A percentile compares a stretch with the other conserved stretches of the same genome.
phyloP scores from a whole-genome alignment of 2,888 invertebrate genomes.

The Ypsolopha scabrella region DNA sequence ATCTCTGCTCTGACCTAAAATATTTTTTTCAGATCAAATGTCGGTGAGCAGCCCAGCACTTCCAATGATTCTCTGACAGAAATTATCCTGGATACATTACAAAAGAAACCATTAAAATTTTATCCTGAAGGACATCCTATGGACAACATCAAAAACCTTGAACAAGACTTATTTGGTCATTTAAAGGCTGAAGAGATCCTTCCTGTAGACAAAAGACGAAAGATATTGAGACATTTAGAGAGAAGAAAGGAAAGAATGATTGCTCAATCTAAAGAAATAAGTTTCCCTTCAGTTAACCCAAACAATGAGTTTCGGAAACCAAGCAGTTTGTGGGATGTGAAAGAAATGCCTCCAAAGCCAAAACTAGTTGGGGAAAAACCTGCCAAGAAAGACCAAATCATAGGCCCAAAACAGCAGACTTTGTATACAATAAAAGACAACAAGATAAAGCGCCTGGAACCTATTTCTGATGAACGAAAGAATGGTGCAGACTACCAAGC shows the following conservation, averaged over 20 bases:
- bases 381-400: constrained; percentile 12
- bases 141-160: constrained; percentile 60
- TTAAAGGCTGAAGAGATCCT: constrained; percentile 41
- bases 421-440: constrained; percentile 65
- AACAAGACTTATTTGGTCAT: constrained; percentile 57
- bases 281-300: constrained; percentile 8
- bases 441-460: constrained; percentile 56
- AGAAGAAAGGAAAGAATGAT: constrained; percentile 43
- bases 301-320: constrained; percentile 17
- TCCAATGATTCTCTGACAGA: constrained; percentile 17
- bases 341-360: constrained; percentile 22
- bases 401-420: constrained; percentile 42
- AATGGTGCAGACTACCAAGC: constrained; percentile 28
- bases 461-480: constrained; percentile 14
- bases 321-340: constrained; percentile 58
- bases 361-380: constrained; percentile 17
- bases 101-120: constrained; percentile 24
- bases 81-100: constrained; percentile 20
- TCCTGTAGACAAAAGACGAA: constrained; percentile 51
- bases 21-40: neutral
- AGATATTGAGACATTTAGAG: constrained; percentile 54
- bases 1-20: neutral
- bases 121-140: constrained; percentile 64
- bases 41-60: constrained; percentile 20
- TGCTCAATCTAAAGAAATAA: constrained; percentile 25